Base-by-base conservation (phyloP, 1,140 invertebrate genomes). In the Triops longicaudatus region DNA sequence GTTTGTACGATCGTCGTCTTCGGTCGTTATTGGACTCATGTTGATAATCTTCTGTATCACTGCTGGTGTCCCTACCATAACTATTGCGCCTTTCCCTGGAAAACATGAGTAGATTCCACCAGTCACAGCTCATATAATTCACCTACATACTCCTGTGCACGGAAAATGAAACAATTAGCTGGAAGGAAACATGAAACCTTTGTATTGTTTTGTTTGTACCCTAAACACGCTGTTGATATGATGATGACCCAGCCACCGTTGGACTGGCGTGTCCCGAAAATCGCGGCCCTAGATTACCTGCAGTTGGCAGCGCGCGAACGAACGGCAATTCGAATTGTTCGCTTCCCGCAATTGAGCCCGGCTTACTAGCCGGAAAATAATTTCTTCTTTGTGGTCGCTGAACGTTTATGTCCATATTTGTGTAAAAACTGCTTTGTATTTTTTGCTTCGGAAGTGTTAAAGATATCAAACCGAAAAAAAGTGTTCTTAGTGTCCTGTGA, bases 31-130 rank as follows among this genome's bases (percentile, higher is more conserved):
- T 63, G 14, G 50, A 22, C 22, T 85, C 83, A 80, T 90, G 89
- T 79, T 88, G 86, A 81, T 88, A 90, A 83, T 91, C 90, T 81
- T 91, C 89, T n/a, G 88, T 90, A 81, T 90, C 89, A 81, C 89
- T 91, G 83, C 90, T 91, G 50, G 89, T 90, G 79, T 90, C 89
- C 82, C 89, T 84, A 79, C 87, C 82, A 82, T 87, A 88, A 79
- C 83, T 85, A 74, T 85, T 81, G 79, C 85, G 83, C 26, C 76
- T 72, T 50, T 77, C 72, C 76, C 76, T 77, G 14, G 43, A 44
- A 31, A 73, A 77, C 76, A 77, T 77, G 50, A 63, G 50, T 12
- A 63, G 50, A 63, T 63, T 63, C 50, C 50, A 63, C 50, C 50
- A 63, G n/a, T 63, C 50, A 63, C 50, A 63, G 50, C 22, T 63